phyloP scores from a whole-genome alignment of 2,797 vertebrate species.

The Hirundo rustica region DNA sequence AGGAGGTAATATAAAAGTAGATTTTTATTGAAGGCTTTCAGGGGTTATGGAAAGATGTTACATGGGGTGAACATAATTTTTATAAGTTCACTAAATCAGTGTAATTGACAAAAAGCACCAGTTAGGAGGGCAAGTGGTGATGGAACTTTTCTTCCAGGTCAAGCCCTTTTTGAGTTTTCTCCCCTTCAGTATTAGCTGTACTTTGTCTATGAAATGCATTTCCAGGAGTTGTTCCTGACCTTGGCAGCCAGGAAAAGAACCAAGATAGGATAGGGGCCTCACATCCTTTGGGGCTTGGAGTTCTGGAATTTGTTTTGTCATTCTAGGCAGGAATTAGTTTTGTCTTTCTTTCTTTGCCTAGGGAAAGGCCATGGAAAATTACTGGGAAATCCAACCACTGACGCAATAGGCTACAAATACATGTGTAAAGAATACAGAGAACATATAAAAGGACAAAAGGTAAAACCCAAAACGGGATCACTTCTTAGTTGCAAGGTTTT shows the following conservation, averaged over 20 bases:
- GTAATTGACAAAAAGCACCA: not conserved
- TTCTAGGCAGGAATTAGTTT: not conserved
- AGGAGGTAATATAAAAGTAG: not conserved
- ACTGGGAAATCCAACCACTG: not conserved
- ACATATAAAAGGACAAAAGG: fast-evolving
- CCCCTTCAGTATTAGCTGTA: not conserved
- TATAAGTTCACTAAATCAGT: not conserved
- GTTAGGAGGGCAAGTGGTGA: not conserved
- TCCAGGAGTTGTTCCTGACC: not conserved
- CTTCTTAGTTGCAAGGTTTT: not conserved
- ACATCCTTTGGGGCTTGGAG: not conserved
- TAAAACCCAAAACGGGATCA: not conserved
- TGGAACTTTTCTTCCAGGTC: not conserved
- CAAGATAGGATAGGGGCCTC: fast-evolving
- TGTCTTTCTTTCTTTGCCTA: not conserved
- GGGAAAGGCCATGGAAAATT: not conserved
- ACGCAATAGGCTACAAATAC: not conserved
- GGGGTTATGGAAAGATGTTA: not conserved
- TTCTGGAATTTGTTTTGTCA: not conserved
- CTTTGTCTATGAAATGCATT: not conserved
- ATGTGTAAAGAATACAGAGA: no score
- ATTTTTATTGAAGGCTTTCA: not conserved
- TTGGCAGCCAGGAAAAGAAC: not conserved
- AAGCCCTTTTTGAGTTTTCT: not conserved
- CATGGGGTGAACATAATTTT: not conserved